Evolutionary conservation across 2,888 invertebrate genomes (phyloP).

Genomic region (Xanthia icteritia): DNA sequence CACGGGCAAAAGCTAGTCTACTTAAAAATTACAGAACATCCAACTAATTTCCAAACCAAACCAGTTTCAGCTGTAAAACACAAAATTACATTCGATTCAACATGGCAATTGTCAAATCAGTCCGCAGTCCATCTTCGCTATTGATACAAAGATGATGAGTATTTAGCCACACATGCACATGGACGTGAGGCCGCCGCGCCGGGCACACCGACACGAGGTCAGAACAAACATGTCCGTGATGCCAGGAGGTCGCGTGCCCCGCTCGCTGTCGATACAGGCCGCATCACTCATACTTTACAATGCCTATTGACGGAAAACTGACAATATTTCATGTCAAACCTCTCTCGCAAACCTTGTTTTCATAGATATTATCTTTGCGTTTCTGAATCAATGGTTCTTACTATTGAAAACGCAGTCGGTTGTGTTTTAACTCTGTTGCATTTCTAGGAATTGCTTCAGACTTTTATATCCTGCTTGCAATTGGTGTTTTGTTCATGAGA

Average conservation of each 20-base stretch:
- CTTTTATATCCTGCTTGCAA: constrained; percentile 18
- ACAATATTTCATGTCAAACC: constrained; percentile 65
- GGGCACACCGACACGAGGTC: constrained; percentile 44
- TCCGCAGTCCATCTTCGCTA: constrained; percentile 1
- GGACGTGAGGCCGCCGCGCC: constrained; percentile 28
- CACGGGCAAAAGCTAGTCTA: too few relatives aligned
- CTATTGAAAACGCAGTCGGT: constrained; percentile 49
- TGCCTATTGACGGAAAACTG: constrained; percentile 64
- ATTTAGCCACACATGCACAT: constrained; percentile 37
- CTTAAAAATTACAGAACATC: background rate
- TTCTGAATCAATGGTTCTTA: constrained; percentile 57
- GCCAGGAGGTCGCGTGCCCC: constrained; percentile 46
- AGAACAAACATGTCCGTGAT: constrained; percentile 51
- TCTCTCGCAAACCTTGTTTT: constrained; percentile 55
- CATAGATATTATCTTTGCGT: constrained; percentile 54
- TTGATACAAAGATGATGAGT: constrained; percentile 51
- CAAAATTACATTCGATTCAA: background rate
- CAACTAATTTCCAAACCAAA: background rate
- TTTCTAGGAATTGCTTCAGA: constrained; percentile 14
- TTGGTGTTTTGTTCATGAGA: background rate
- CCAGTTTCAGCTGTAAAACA: background rate
- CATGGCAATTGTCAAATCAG: constrained; percentile 10
- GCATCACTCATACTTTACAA: constrained; percentile 66
- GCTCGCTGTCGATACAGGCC: constrained; percentile 55
- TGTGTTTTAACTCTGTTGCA: constrained; percentile 18